Conservation (phyloP, 1,140 invertebrate genomes). For the Pomacea maculata region DNA sequence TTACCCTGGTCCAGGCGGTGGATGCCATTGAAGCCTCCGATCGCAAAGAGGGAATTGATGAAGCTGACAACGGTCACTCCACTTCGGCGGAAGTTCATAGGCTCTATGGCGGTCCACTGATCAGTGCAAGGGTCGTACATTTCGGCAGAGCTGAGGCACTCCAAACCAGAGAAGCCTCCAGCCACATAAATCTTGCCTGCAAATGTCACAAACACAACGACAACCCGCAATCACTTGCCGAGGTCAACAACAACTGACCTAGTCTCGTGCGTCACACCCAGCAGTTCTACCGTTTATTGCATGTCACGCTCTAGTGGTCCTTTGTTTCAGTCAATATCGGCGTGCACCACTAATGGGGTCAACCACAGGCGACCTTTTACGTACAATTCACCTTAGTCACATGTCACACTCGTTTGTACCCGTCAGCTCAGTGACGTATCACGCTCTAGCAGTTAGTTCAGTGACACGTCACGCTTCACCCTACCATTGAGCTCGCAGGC, state of each 20-base stretch:
- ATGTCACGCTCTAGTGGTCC: no score
- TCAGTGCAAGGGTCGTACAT: slow-evolving; percentile 68
- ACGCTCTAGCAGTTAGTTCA: no score
- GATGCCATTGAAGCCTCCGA: slow-evolving; percentile 66
- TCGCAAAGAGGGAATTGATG: slow-evolving; percentile 71
- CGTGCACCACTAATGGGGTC: no score
- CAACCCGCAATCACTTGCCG: no score
- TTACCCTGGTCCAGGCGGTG: slow-evolving; percentile 42
- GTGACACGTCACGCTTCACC: not conserved
- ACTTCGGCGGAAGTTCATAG: slow-evolving; percentile 75
- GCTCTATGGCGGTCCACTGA: slow-evolving; percentile 82
- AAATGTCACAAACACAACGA: not conserved
- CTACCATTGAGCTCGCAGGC: slow-evolving; percentile 70
- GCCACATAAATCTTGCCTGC: slow-evolving; percentile 63
- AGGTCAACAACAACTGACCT: no score
- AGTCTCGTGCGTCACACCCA: no score
- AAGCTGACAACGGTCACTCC: slow-evolving; percentile 54
- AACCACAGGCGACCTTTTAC: no score
- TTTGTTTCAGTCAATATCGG: no score
- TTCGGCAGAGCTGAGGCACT: slow-evolving; percentile 81
- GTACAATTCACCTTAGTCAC: no score
- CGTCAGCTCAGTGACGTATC: no score
- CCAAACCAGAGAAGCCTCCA: slow-evolving; percentile 86
- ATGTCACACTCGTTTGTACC: no score
- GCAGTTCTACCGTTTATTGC: no score